phyloP scores from a whole-genome alignment of 1,140 invertebrate species.

The Papilio aristodemus region DNA sequence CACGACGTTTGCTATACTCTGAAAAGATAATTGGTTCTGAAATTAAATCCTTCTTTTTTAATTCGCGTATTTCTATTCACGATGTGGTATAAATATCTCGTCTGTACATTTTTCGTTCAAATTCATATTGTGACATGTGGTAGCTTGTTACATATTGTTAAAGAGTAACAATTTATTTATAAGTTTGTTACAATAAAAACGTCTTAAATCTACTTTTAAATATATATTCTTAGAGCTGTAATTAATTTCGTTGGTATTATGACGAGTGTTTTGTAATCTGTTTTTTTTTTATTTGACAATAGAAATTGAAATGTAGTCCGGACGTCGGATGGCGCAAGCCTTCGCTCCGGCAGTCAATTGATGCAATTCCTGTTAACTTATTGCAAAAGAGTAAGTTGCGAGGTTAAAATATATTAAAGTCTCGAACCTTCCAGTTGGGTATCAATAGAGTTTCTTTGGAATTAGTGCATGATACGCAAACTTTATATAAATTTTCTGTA shows the following conservation, averaged over 20 bases:
- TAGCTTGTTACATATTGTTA: neutral
- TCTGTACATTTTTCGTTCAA: too few species aligned
- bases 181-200: too few species aligned
- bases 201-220: too few species aligned
- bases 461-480: too few species aligned
- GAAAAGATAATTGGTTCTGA: conserved; percentile 51
- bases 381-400: neutral
- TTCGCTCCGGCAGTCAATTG: neutral
- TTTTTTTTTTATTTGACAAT: conserved; percentile 8
- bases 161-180: neutral
- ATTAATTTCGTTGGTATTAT: neutral
- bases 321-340: neutral
- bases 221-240: neutral
- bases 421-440: neutral
- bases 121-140: too few species aligned
- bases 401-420: neutral
- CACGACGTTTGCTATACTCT: conserved; percentile 90
- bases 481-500: too few species aligned
- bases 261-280: conserved; percentile 1
- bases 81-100: too few species aligned
- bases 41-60: too few species aligned
- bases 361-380: neutral
- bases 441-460: too few species aligned
- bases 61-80: too few species aligned
- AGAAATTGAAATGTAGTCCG: neutral